Percentiles rank a stretch among this genome's conserved stretches.
phyloP scores from a whole-genome alignment of 2,888 invertebrate genomes.

The Cenopis cana region DNA sequence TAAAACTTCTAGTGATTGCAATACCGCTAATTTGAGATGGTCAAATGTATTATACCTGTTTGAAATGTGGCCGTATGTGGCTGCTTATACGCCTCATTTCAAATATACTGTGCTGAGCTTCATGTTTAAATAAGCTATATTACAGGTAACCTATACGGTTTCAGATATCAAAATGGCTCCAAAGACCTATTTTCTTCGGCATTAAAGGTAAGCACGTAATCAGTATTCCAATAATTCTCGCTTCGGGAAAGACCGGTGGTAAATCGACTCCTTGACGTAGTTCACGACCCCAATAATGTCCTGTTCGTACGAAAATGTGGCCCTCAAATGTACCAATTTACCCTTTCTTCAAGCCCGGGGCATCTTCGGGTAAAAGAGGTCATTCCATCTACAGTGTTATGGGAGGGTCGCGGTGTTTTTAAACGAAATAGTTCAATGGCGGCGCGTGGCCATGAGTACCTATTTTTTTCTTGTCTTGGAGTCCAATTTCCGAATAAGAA shows the following conservation, averaged over 20 bases:
- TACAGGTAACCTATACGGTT: neutral
- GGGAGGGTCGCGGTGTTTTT: slow-evolving; percentile 66
- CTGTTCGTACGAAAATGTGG: slow-evolving; percentile 65
- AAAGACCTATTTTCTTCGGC: slow-evolving; percentile 14
- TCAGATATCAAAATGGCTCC: slow-evolving; percentile 26
- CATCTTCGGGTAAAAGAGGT: slow-evolving; percentile 60
- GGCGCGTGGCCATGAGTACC: slow-evolving; percentile 35
- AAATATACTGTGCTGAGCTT: neutral
- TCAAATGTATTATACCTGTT: no score
- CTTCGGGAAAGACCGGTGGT: slow-evolving; percentile 50
- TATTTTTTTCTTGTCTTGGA: slow-evolving; percentile 27
- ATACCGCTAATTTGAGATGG: no score
- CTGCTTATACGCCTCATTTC: no score
- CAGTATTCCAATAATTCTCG: slow-evolving; percentile 51
- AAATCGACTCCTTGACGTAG: slow-evolving; percentile 59
- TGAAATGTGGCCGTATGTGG: no score
- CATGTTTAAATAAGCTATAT: neutral
- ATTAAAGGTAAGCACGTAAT: slow-evolving; percentile 52
- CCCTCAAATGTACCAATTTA: slow-evolving; percentile 68
- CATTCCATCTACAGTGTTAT: slow-evolving; percentile 64
- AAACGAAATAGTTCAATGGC: slow-evolving; percentile 62
- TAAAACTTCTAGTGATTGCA: no score
- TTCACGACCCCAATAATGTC: slow-evolving; percentile 67
- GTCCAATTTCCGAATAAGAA: slow-evolving; percentile 36
- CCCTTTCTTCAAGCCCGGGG: slow-evolving; percentile 59